A percentile compares a stretch with the other conserved stretches of the same genome.
These are phyloP conservation scores for Ophiodon elongatus DNA, from an alignment of 2,113 vertebrate species.

Conservation along the genomic window DNA sequence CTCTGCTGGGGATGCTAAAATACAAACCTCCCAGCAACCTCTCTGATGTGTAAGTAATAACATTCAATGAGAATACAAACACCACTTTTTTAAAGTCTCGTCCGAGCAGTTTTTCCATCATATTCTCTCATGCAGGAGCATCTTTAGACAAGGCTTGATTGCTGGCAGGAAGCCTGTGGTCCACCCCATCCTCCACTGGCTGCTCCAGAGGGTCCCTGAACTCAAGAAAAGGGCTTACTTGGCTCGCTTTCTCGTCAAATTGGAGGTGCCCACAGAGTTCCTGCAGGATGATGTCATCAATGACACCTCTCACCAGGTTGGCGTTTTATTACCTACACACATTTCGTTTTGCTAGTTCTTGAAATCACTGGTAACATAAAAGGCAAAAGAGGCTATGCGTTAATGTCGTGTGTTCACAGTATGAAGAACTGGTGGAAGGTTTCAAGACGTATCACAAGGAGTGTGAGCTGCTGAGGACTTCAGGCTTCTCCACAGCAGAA, in stretches of 20 bases:
- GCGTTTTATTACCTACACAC: neutral
- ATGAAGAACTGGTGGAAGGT: constrained; percentile 95
- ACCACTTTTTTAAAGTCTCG: neutral
- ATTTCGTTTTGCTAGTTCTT: neutral
- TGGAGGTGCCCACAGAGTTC: constrained; percentile 94
- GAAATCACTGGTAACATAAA: neutral
- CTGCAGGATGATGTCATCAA: constrained; percentile 92
- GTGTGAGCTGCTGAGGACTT: constrained; percentile 93
- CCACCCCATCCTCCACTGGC: constrained; percentile 94
- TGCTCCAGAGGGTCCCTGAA: constrained; percentile 91
- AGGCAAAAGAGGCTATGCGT: neutral
- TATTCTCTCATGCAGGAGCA: constrained; percentile 83
- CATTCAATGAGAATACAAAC: neutral
- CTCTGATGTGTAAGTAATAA: constrained; percentile 88
- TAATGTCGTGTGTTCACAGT: constrained; percentile 81
- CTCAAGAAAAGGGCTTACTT: constrained; percentile 97
- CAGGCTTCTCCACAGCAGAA: constrained; percentile 95
- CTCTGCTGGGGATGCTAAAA: constrained; percentile 92
- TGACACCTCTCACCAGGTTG: constrained; percentile 93
- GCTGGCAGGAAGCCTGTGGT: constrained; percentile 93
- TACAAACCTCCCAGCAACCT: constrained; percentile 91
- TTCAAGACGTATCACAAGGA: constrained; percentile 97
- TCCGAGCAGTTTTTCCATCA: neutral
- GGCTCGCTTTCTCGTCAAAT: constrained; percentile 92
- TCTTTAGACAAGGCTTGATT: constrained; percentile 94